Evolutionary conservation across 2,797 vertebrate species (phyloP).

Genomic region (Benthosema pterotum): DNA sequence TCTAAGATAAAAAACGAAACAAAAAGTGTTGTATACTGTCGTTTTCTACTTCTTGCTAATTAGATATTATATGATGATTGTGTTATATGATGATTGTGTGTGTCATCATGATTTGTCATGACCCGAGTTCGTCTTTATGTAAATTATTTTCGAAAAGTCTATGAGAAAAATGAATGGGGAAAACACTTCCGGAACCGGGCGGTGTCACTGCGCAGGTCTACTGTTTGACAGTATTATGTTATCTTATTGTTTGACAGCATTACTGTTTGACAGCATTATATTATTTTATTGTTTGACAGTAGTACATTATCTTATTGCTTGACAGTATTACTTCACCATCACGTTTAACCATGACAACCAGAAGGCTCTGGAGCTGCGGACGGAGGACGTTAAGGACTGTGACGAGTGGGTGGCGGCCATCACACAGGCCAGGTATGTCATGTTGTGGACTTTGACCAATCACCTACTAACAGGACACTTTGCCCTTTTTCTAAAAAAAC

Average conservation of each 20-base stretch:
- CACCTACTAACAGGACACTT: conserved; percentile 2
- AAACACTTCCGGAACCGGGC: too few relatives aligned
- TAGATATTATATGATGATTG: too few relatives aligned
- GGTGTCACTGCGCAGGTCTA: too few relatives aligned
- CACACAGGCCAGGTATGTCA: conserved; percentile 90
- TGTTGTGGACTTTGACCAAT: conserved; percentile 33
- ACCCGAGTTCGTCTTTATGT: too few relatives aligned
- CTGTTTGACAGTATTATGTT: conserved; percentile 14
- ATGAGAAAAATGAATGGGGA: too few relatives aligned
- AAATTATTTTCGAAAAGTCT: too few relatives aligned
- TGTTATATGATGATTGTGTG: too few relatives aligned
- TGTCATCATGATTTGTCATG: too few relatives aligned
- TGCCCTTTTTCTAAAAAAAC: too few relatives aligned
- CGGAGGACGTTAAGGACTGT: conserved; percentile 94
- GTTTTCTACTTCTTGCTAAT: too few relatives aligned
- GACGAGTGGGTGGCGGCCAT: conserved; percentile 98
- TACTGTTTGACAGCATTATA: conserved; percentile 86
- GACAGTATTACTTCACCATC: conserved; percentile 94
- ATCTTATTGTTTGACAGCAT: conserved; percentile 83
- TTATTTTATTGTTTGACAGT: conserved; percentile 74
- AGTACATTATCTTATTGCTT: conserved; percentile 72
- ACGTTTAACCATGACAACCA: conserved; percentile 97
- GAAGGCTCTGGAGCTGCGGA: conserved; percentile 93
- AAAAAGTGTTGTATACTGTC: too few relatives aligned
- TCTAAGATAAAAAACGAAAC: too few relatives aligned